Evolutionary conservation across 1,140 invertebrate genomes (phyloP), one percentile per base, ranked within the genome.

Genomic region (Whitmania pigra): DNA sequence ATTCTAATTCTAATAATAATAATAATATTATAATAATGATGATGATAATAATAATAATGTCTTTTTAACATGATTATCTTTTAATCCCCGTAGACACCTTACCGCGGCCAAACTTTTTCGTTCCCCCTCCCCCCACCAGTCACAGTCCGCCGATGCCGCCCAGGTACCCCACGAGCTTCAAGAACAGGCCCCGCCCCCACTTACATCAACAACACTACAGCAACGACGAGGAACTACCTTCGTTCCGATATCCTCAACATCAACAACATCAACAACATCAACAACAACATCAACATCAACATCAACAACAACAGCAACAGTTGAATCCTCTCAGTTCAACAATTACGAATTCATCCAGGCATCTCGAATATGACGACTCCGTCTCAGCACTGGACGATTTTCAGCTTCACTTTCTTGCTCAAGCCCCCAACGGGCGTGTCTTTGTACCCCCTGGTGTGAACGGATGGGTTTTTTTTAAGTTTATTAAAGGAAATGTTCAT

Each of bases 141-240:
- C 22, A 63, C 57, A 63, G 57, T 31, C 57, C 57, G 11, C 57
- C 57, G 11, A 63, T 63, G 57, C 57, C 57, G 11, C 57, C 57
- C 22, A 63, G 57, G 57, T 63, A 63, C 29, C 57, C 57, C 57
- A 63, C 57, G 29, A 63, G 29, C 57, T 63, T 63, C 57, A 22
- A 31, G 22, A 63, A 63, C 20, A 63, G 29, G 29, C 43, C 43
- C 9, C 43, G 43, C 15, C 43, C 22, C 2, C 57, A 63, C 57
- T 18, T 63, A 22, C 57, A 63, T 7, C 57, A 63, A 63, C 57
- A 25, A 25, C 15, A 63, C 57, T 63, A 22, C 18, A 63, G 57
- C 57, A 63, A 63, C 57, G 29, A 63, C 43, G 43, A 49, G 11
- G 43, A 49, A 49, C 43, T 15, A 17, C 43, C 15, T 49, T 49